Percentiles rank a stretch among this genome's conserved stretches.
These are phyloP conservation scores for Danionella cerebrum DNA, from an alignment of 2,113 vertebrate genomes.

Conservation along the genomic window DNA sequence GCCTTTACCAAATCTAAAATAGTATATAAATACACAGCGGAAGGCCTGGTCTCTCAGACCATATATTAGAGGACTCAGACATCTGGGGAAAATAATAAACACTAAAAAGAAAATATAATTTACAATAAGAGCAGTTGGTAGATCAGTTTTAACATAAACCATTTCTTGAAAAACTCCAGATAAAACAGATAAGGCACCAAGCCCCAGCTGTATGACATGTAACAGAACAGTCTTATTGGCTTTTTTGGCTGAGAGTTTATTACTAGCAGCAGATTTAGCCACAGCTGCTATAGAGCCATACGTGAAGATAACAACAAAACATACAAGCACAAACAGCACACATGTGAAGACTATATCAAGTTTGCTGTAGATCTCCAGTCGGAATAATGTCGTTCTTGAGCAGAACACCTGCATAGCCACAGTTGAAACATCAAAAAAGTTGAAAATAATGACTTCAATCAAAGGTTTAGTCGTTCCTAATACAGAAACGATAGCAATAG, in stretches of 20 bases:
- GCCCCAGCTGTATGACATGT: slow-evolving; percentile 13
- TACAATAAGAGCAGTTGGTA: background rate
- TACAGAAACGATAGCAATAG: slow-evolving; percentile 41
- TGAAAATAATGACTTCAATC: slow-evolving; percentile 32
- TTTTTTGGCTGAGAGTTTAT: slow-evolving; percentile 26
- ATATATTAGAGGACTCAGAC: slow-evolving; percentile 45
- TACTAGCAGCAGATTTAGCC: slow-evolving; percentile 6
- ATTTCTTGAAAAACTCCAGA: background rate
- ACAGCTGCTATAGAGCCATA: background rate
- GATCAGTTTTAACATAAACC: background rate
- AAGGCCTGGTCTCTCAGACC: slow-evolving; percentile 45
- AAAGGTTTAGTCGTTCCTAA: slow-evolving; percentile 32
- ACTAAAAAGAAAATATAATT: slow-evolving; percentile 31
- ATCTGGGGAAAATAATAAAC: slow-evolving; percentile 34
- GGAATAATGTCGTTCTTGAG: background rate
- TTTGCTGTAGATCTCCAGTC: slow-evolving; percentile 4
- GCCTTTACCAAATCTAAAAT: background rate
- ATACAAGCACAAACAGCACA: background rate
- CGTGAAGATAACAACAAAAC: slow-evolving; percentile 3
- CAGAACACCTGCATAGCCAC: background rate
- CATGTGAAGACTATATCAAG: background rate
- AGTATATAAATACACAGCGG: slow-evolving; percentile 8
- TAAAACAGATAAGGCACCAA: background rate
- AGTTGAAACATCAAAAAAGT: background rate
- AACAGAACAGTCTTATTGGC: slow-evolving; percentile 22